Base-by-base conservation (phyloP, 2,888 invertebrate genomes). In the Deroplatys truncata region DNA sequence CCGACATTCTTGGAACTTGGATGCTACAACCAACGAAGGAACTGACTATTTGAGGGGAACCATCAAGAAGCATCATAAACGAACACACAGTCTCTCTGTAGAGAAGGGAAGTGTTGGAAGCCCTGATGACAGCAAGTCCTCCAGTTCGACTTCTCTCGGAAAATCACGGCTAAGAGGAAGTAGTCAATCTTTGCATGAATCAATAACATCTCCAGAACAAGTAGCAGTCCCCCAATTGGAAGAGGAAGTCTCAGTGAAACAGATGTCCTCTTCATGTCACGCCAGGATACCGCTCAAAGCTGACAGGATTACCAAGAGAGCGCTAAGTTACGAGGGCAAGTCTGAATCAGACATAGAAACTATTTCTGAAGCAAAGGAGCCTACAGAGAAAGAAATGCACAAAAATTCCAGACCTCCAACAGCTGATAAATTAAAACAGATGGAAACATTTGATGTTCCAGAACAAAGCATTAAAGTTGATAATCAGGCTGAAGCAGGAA, bases 1-100 rank as follows among this genome's bases (percentile, higher is more conserved):
- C 84, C 92, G 94, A 49, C 94, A 94, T 91, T 94, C 94, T 1
- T 94, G 94, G 94, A 94, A 94, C 90, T 92, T 93, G 13, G 94
- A 94, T 84, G 92, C 83, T 35, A 88, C 85, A 9, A 88, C 84
- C 72, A 88, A 84, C 8, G 82, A 89, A 84, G 88, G 88, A n/a
- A 89, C 88, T 25, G 89, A 86, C 20, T 88, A 72, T 5, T 83
- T 82, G 4, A 85, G 84, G 29, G 88, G 85, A 8, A 84, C 84
- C 28, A 82, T 31, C 16, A 90, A 88, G 84, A 93, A 92, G 49
- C 93, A 93, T 35, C 94, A 94, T 90, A 94, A 94, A 91, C 92
- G 94, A n/a, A 93, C 94, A 1, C 93, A 94, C 88, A 94, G 94
- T 91, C 92, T 94, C 1, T 94, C 94, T 3, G 93, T 93, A 3